Evolutionary conservation across 2,797 vertebrate species (phyloP).

Genomic region (Notoglanidium macrostoma): DNA sequence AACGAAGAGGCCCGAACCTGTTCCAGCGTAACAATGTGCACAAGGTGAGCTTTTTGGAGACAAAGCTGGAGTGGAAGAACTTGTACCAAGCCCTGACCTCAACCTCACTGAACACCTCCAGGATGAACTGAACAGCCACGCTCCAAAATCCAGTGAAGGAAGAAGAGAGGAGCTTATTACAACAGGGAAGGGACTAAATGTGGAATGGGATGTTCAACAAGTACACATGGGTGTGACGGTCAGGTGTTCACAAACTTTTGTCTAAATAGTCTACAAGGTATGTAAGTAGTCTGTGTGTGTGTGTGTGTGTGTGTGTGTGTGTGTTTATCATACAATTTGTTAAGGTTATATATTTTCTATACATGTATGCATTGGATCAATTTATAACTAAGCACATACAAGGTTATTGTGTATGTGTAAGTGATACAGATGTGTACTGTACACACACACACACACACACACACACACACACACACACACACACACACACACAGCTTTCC

Average conservation of each 20-base stretch:
- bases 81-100: neutral
- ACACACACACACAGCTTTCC: neutral
- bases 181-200: neutral
- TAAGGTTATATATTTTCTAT: neutral
- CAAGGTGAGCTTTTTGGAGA: neutral
- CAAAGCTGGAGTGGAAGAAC: neutral
- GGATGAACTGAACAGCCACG: neutral
- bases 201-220: neutral
- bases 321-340: neutral
- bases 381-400: neutral
- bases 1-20: neutral
- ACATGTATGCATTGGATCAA: neutral
- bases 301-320: too few relatives aligned
- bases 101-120: neutral
- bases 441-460: neutral
- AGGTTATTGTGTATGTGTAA: neutral
- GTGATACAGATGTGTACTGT: neutral
- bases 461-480: neutral
- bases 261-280: neutral
- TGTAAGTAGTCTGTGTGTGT: too few relatives aligned
- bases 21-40: neutral
- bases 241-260: neutral
- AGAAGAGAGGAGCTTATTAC: neutral
- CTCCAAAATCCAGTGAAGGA: neutral
- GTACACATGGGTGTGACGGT: neutral